Base-by-base conservation (phyloP, 1,140 invertebrate species). In the Aphidius gifuensis region DNA sequence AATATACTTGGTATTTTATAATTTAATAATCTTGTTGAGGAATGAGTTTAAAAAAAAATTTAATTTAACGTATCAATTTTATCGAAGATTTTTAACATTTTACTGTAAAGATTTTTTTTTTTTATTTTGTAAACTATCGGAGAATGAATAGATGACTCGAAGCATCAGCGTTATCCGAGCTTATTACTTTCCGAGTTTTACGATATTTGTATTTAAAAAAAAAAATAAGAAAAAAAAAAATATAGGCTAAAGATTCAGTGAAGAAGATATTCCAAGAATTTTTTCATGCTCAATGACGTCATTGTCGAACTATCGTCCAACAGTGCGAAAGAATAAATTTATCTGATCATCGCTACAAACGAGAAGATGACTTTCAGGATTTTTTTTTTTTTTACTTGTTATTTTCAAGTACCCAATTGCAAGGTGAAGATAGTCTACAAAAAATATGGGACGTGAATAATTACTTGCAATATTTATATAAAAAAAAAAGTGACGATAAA, bases 281-380 rank as follows among this genome's bases (percentile, higher is more conserved):
- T 40, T 55, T 55, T 7, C 39, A 21, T n/a, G 53, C 16, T 42
- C 53, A 46, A 59, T 64, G 57, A 64, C 50, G 56, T 58, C 16
- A 16, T 32, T 32, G 54, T 49, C 16, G 21, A 39, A 9, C 47
- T 40, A 47, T 42, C 40, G n/a, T 45, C 21, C 58, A 42, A 46
- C 54, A 40, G 62, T 21, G 57, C 57, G 57, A 58, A 54, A 60
- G 48, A 42, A 53, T 6, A 56, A 42, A 60, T 60, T 64, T 64
- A 64, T 64, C 62, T 64, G 62, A 64, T 64, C 51, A 50, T 56
- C 53, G 38, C 42, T 48, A 44, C 43, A 45, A 46, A 51, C 47
- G 56, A 51, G 55, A 45, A 46, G 9, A 42, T n/a, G 16, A 38
- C 5, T 32, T 44, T 57, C 5, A 16, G 9, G 44, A 46, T 11